A percentile compares a stretch with the other conserved stretches of the same genome.
phyloP scores from a whole-genome alignment of 2,113 vertebrate genomes.

The Ginglymostoma cirratum region DNA sequence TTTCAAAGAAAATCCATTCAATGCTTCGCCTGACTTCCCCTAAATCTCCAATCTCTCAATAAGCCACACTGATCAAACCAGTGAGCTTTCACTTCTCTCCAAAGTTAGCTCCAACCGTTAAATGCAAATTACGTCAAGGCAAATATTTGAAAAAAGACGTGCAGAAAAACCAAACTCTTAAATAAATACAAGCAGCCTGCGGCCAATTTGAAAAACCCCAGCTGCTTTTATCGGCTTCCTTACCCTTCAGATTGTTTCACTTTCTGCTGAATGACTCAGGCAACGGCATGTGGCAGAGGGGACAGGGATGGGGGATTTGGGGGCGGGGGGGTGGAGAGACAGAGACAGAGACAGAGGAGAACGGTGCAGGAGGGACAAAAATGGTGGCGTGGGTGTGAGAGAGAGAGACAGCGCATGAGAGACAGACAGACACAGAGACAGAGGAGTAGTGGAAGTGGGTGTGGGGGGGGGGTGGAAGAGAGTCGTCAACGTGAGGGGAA shows the following conservation, averaged over 20 bases:
- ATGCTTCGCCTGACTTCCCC: not conserved
- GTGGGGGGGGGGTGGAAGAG: too few species aligned
- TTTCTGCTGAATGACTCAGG: not conserved
- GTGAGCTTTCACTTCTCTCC: not conserved
- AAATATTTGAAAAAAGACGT: not conserved
- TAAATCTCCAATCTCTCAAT: not conserved
- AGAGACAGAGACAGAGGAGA: fast-evolving
- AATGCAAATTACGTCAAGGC: not conserved
- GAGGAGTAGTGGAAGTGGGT: too few species aligned
- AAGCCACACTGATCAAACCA: not conserved
- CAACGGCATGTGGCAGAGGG: too few species aligned
- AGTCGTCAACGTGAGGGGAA: not conserved
- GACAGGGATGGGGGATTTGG: not conserved
- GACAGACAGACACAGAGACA: too few species aligned
- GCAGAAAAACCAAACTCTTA: not conserved
- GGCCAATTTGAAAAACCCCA: not conserved
- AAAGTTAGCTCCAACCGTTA: not conserved
- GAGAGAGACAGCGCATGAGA: too few species aligned
- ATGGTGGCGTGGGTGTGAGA: too few species aligned
- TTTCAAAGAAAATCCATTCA: not conserved
- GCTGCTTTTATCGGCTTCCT: not conserved
- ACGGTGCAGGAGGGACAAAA: too few species aligned
- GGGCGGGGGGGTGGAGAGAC: too few species aligned
- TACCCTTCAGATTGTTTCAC: not conserved
- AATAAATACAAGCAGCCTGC: not conserved